These are phyloP conservation scores for Nyleta sp. DNA, from an alignment of 2,888 invertebrate genomes.

Conservation along the genomic window DNA sequence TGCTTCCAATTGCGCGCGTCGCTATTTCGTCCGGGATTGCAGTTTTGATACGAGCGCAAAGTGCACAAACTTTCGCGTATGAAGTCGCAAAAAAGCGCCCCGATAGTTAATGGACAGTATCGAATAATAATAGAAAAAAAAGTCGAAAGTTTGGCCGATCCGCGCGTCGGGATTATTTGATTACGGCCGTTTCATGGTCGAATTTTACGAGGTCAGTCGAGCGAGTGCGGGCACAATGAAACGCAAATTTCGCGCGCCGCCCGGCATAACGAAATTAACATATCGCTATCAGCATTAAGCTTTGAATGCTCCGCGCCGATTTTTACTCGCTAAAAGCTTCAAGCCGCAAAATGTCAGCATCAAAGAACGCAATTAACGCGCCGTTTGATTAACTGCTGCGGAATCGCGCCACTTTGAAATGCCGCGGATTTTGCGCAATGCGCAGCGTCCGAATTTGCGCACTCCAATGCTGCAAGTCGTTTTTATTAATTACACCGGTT, in stretches of 20 bases:
- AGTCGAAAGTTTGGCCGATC: conserved; percentile 8
- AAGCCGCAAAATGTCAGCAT: conserved; percentile 48
- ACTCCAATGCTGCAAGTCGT: conserved; percentile 1
- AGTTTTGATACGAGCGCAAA: background rate
- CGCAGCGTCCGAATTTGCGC: conserved; percentile 14
- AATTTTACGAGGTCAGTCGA: conserved; percentile 51
- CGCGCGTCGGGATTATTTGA: conserved; percentile 30
- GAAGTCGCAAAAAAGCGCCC: background rate
- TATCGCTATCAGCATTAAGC: conserved; percentile 48
- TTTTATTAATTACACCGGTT: conserved; percentile 35
- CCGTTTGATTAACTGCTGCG: conserved; percentile 41
- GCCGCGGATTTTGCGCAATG: conserved; percentile 11
- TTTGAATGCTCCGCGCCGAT: conserved; percentile 32
- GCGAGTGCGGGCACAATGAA: conserved; percentile 31
- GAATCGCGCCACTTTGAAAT: conserved; percentile 11
- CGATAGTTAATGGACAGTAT: conserved; percentile 10
- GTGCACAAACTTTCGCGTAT: background rate
- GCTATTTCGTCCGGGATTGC: background rate
- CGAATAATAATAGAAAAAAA: conserved; percentile 28
- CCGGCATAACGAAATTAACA: conserved; percentile 46
- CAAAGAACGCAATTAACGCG: conserved; percentile 55
- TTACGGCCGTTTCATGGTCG: conserved; percentile 43
- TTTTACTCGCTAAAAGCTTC: conserved; percentile 56
- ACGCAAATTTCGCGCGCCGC: conserved; percentile 24
- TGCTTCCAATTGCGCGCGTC: background rate